phyloP scores from a whole-genome alignment of 1,140 invertebrate species.

The Pseudomyrmex sp. region DNA sequence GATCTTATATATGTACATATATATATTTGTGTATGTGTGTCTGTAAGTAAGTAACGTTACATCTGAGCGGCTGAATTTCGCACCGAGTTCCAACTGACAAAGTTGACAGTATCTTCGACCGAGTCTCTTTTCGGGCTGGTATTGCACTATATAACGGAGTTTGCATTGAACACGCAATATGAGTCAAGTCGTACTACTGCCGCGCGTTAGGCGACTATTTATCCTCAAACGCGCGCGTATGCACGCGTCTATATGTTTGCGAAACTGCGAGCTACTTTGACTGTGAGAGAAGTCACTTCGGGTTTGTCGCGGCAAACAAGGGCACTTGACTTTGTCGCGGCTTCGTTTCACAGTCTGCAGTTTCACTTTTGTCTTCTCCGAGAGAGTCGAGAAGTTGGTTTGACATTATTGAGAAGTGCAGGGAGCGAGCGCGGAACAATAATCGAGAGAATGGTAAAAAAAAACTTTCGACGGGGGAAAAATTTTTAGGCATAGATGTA shows the following conservation, averaged over 20 bases:
- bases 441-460: neutral
- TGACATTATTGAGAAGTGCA: neutral
- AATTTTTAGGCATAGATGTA: neutral
- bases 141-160: neutral
- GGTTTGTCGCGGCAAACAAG: neutral
- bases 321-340: neutral
- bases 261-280: neutral
- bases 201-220: conserved; percentile 28
- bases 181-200: neutral
- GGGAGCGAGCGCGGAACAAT: neutral
- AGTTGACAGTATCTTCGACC: conserved; percentile 31
- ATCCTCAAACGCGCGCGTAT: neutral
- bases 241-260: too few relatives aligned
- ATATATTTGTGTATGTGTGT: too few relatives aligned
- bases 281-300: neutral
- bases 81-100: conserved; percentile 4
- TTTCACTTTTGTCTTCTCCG: neutral
- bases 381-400: neutral
- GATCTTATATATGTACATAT: conserved; percentile 3
- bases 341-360: neutral
- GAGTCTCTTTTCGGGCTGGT: conserved; percentile 14
- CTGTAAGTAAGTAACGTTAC: neutral
- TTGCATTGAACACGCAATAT: conserved; percentile 9
- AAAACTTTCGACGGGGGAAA: too few relatives aligned
- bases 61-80: conserved; percentile 3